These are phyloP conservation scores for Omphaloscelis lunosa DNA, from an alignment of 2,888 invertebrate species.

Conservation along the genomic window DNA sequence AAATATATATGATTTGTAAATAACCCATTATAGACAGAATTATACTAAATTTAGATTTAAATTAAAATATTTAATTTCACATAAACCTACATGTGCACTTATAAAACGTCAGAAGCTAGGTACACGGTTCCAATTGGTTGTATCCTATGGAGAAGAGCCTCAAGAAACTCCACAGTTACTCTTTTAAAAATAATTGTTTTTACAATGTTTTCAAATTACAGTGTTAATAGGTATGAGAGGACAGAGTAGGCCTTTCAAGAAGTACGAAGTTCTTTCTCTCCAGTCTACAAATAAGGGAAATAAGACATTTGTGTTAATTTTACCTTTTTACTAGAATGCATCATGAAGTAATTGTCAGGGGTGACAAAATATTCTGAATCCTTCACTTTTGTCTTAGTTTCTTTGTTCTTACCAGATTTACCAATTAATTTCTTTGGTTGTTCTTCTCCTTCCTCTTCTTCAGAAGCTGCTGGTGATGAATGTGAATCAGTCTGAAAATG, in stretches of 20 bases:
- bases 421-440: conserved; percentile 73
- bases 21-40: neutral
- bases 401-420: conserved; percentile 71
- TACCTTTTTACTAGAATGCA: conserved; percentile 91
- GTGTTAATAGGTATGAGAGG: too few species aligned
- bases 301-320: conserved; percentile 2
- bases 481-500: conserved; percentile 68
- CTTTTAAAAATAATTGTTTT: too few species aligned
- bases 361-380: conserved; percentile 91
- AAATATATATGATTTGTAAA: neutral
- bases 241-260: too few species aligned
- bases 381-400: conserved; percentile 74
- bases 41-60: neutral
- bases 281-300: too few species aligned
- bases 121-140: too few species aligned
- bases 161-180: too few species aligned
- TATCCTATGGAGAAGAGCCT: too few species aligned
- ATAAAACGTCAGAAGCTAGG: too few species aligned
- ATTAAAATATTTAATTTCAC: too few species aligned
- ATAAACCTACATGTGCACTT: too few species aligned
- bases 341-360: conserved; percentile 93
- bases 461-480: conserved; percentile 68
- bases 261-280: too few species aligned
- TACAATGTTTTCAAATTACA: too few species aligned
- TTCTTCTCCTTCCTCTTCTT: conserved; percentile 67